Conservation (phyloP, 2,888 invertebrate genomes). For the Trachelus troglodyta region DNA sequence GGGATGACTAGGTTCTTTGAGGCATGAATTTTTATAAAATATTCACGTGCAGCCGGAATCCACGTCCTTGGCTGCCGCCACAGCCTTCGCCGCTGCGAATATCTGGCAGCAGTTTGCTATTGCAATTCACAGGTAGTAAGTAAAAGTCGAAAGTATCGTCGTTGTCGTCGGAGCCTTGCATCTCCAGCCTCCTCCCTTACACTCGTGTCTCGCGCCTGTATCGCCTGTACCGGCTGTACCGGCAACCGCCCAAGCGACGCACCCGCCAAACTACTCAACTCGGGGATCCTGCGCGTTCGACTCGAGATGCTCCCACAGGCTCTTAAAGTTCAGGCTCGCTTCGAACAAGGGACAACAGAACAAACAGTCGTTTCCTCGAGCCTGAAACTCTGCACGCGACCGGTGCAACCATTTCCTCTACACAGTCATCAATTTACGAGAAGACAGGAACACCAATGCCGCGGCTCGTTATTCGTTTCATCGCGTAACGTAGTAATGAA, state of each 20-base stretch:
- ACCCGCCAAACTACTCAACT: too few species aligned
- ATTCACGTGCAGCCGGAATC: constrained; percentile 32
- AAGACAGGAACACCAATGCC: background rate
- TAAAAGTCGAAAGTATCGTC: background rate
- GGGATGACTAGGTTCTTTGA: constrained; percentile 35
- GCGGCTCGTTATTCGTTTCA: background rate
- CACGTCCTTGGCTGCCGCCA: constrained; percentile 18
- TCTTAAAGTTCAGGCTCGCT: background rate
- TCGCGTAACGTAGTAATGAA: background rate
- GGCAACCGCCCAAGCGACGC: background rate
- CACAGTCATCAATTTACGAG: background rate
- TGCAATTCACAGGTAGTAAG: background rate
- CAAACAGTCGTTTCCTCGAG: background rate
- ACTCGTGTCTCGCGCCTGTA: too few species aligned
- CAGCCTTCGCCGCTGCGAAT: background rate
- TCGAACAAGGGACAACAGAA: background rate
- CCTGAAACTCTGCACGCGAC: background rate
- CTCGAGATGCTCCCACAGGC: too few species aligned
- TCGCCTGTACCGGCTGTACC: background rate
- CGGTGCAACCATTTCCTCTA: background rate
- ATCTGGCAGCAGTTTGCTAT: background rate
- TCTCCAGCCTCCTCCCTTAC: too few species aligned
- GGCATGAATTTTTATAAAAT: constrained; percentile 45
- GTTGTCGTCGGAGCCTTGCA: too few species aligned
- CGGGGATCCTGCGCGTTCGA: too few species aligned